Evolutionary conservation across 2,113 vertebrate species (phyloP).

Genomic region (Chrysemys picta): DNA sequence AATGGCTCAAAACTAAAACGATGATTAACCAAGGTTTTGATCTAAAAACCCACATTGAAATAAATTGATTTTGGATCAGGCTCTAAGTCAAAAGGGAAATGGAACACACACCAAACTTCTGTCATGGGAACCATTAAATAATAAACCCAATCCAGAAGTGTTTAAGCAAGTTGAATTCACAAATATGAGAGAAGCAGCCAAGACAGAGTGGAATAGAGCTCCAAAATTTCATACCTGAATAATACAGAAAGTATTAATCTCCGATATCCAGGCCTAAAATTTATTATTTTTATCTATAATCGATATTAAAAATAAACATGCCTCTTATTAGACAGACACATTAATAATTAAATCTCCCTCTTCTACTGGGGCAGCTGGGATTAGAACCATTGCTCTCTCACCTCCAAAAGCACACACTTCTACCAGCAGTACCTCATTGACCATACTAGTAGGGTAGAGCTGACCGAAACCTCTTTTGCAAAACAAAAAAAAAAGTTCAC

Average conservation of each 20-base stretch:
- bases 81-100: conserved; percentile 29
- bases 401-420: neutral
- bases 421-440: neutral
- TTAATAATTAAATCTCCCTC: neutral
- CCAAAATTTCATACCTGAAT: neutral
- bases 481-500: neutral
- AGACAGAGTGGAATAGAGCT: conserved; percentile 20
- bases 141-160: conserved; percentile 10
- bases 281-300: neutral
- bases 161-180: neutral
- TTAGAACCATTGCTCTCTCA: neutral
- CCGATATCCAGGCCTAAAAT: neutral
- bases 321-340: neutral
- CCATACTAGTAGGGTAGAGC: neutral
- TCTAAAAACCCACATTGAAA: conserved; percentile 46
- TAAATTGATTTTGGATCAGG: conserved; percentile 49
- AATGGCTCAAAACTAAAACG: conserved; percentile 46
- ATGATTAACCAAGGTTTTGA: neutral
- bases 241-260: conserved; percentile 23
- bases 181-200: conserved; percentile 4
- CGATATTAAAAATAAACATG: neutral
- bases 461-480: neutral
- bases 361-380: neutral
- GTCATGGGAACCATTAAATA: conserved; percentile 8
- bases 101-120: neutral